Base-by-base conservation (phyloP, 2,113 vertebrate genomes). In the Microcebus jonahi region DNA sequence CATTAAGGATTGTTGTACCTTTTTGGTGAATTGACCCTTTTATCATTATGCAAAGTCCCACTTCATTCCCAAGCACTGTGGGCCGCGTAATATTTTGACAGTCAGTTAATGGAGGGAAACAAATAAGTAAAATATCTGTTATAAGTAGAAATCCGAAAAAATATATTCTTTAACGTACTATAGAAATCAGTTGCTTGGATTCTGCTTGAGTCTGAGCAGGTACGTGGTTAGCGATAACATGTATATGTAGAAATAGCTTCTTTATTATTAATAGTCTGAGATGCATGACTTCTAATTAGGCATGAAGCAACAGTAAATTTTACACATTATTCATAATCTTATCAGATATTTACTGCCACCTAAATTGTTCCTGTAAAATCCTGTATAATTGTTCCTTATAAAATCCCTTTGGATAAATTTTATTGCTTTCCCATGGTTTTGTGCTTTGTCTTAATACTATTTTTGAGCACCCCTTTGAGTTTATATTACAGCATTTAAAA, bases 221-320 rank as follows among this genome's bases (percentile, higher is more conserved):
- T 42, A 96, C 55, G 34, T 81, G 50, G 90, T 86, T 96, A 96
- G 82, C 70, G 50, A 96, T 88, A 95, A 95, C 75, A 89, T n/a
- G 63, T 84, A 95, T 97, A 90, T 97, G 96, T 85, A 98, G 97
- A 98, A 96, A 93, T 82, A 31, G 45, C 91, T 96, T 97, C 97
- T 98, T 94, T 80, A 94, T 98, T 98, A 98, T 98, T 98, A 98
- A 98, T 94, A 97, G 97, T 96, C 95, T 92, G 81, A 97, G 97
- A 98, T 82, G 53, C 85, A 95, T 97, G 92, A 80, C 77, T 98
- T 97, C 97, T 98, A 98, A 98, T 98, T 97, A 98, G 97, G 86
- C 14, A 23, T 89, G 91, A 98, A 98, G 97, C 75, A 97, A 97
- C 27, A 97, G 92, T 94, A 94, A 98, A 94, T 95, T 95, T 95